Percentiles rank a stretch among this genome's conserved stretches.
These are phyloP conservation scores for Sminthurides aquaticus DNA, from an alignment of 2,888 invertebrate genomes.

Conservation along the genomic window DNA sequence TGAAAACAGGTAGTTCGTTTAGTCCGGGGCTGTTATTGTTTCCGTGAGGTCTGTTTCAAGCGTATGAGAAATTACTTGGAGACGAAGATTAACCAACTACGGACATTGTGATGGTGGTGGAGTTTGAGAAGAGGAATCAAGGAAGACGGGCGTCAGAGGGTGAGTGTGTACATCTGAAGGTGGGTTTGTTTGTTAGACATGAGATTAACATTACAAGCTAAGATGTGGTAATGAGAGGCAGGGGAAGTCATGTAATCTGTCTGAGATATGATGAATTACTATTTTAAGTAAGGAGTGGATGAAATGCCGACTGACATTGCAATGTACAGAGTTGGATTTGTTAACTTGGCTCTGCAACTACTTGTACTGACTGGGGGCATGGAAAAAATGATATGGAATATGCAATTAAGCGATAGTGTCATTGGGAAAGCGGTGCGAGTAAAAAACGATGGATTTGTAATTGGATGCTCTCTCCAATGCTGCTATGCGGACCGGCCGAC, in stretches of 20 bases:
- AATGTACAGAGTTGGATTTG: too few relatives aligned
- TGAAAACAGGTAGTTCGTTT: constrained; percentile 6
- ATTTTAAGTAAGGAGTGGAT: constrained; percentile 7
- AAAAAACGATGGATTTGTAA: not conserved
- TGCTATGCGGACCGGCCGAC: too few relatives aligned
- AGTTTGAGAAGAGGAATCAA: too few relatives aligned
- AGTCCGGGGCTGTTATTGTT: not conserved
- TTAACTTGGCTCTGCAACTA: too few relatives aligned
- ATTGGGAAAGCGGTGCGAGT: not conserved
- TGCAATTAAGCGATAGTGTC: not conserved
- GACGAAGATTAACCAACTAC: too few relatives aligned
- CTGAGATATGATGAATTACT: constrained; percentile 16
- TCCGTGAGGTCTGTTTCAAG: not conserved
- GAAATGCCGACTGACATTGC: not conserved
- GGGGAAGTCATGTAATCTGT: constrained; percentile 5
- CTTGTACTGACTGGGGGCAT: too few relatives aligned
- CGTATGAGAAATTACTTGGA: not conserved
- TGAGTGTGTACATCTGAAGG: too few relatives aligned
- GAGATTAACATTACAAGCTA: too few relatives aligned
- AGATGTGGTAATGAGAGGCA: not conserved
- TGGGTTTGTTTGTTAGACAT: too few relatives aligned
- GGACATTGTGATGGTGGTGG: too few relatives aligned
- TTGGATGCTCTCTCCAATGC: not conserved
- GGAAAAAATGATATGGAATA: not conserved
- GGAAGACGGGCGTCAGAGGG: too few relatives aligned